Base-by-base conservation (phyloP, 2,113 vertebrate species). In the pig (Sus scrofa) region DNA sequence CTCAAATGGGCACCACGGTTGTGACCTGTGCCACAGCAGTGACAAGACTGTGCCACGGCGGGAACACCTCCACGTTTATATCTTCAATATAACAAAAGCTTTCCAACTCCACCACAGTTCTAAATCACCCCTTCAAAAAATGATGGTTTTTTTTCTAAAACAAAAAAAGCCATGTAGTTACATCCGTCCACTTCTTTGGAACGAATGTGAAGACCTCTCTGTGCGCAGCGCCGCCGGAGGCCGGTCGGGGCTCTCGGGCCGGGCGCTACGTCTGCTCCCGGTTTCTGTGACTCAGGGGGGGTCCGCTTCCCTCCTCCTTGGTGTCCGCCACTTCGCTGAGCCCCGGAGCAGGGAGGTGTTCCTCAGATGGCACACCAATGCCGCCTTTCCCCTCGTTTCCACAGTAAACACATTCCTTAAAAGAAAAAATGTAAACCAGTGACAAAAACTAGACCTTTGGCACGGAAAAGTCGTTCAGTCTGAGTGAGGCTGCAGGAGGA, bases 381-480 rank as follows among this genome's bases (percentile, higher is more conserved):
- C 74, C 92, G 34, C 94, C 97, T 24, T 96, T 97, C n/a, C 92
- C 91, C 89, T 96, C 89, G 86, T 99, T 98, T 95, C 99, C 99
- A 87, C 99, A 99, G 98, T 99, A 99, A 96, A 99, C 92, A 84
- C 99, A 99, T 96, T 99, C 99, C 99, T 99, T 75, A 20, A 97
- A 60, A 92, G 94, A 52, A 87, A 78, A 34, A 70, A 50, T 0
- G 19, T 4, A 32, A 27, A 15, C 60, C 10, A 20, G 54, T 26
- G 39, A 85, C 9, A 13, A 3, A n/a, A 65, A 10, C 0, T 34
- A 11, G 24, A 1, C 4, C 62, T 52, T 30, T 0, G 0, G 12
- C 20, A 19, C 11, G 22, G 10, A 34, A 30, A 12, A 2, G 83
- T 5, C 1, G 7, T 1, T 18, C 52, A 10, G 0, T 2, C 24